phyloP scores from a whole-genome alignment of 2,797 vertebrate genomes.

The Choloepus didactylus region DNA sequence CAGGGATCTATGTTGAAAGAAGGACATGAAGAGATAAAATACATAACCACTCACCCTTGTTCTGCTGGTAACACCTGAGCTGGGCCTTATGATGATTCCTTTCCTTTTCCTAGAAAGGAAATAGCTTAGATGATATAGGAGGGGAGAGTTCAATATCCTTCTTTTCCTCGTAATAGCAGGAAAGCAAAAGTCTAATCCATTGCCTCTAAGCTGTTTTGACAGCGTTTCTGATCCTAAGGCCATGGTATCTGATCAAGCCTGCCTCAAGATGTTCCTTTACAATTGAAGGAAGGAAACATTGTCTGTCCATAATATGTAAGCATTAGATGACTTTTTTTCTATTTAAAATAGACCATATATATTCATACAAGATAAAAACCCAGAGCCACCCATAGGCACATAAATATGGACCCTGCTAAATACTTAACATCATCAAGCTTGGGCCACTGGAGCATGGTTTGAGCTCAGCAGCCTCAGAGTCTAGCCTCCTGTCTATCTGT shows the following conservation, averaged over 20 bases:
- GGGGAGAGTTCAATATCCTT: neutral
- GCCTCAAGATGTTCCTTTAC: slow-evolving; percentile 72
- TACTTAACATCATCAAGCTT: slow-evolving; percentile 97
- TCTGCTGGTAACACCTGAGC: no score
- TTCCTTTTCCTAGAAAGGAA: neutral
- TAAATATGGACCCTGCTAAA: slow-evolving; percentile 96
- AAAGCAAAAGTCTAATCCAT: no score
- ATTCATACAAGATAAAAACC: slow-evolving; percentile 97
- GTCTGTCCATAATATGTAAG: no score
- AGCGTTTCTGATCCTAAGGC: no score
- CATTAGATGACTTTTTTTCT: neutral
- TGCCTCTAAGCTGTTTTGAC: no score
- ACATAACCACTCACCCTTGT: no score
- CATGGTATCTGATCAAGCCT: no score
- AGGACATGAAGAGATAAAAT: no score
- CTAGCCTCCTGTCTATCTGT: slow-evolving; percentile 94
- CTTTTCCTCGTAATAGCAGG: slow-evolving; percentile 41
- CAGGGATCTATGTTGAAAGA: neutral
- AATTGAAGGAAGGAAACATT: neutral
- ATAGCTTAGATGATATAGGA: no score
- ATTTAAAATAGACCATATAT: slow-evolving; percentile 65
- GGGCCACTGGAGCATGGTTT: slow-evolving; percentile 95
- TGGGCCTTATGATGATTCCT: no score
- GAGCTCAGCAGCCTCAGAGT: slow-evolving; percentile 95
- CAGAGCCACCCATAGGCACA: slow-evolving; percentile 94